Evolutionary conservation across 2,888 invertebrate species (phyloP).

Genomic region (Lagria hirta): DNA sequence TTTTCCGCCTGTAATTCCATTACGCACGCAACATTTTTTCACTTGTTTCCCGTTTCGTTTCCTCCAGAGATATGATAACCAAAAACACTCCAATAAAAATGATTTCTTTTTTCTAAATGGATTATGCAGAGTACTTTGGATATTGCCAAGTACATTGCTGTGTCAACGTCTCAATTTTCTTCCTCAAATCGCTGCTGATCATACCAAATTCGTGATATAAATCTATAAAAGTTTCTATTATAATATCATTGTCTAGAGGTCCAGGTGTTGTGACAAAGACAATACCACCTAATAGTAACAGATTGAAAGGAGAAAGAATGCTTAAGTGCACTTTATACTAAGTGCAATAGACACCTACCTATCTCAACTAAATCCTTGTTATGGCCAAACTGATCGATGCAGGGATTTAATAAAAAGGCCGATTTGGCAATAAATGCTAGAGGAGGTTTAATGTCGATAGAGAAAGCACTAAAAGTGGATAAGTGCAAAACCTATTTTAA

Average conservation of each 20-base stretch:
- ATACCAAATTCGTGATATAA: constrained; percentile 44
- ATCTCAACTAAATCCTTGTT: constrained; percentile 42
- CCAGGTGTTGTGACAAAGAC: constrained; percentile 34
- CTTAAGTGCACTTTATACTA: constrained; percentile 45
- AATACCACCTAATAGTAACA: constrained; percentile 4
- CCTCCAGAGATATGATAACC: no score
- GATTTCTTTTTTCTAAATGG: no score
- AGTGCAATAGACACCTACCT: constrained; percentile 44
- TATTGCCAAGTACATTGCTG: constrained; percentile 51
- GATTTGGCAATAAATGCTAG: constrained; percentile 45
- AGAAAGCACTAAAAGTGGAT: constrained; percentile 22
- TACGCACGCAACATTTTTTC: constrained; percentile 23
- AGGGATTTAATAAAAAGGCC: constrained; percentile 49
- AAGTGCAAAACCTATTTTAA: constrained; percentile 23
- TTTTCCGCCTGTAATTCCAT: constrained; percentile 24
- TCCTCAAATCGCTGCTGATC: constrained; percentile 39
- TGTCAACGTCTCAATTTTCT: constrained; percentile 51
- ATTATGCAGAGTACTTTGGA: constrained; percentile 51
- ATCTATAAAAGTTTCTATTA: constrained; percentile 31
- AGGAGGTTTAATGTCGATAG: constrained; percentile 19
- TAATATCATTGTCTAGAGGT: constrained; percentile 36
- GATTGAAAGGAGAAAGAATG: constrained; percentile 29
- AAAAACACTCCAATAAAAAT: no score
- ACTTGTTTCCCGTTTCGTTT: constrained; percentile 6
- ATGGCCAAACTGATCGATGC: constrained; percentile 48